Percentiles rank a stretch among this genome's conserved stretches.
phyloP scores from a whole-genome alignment of 2,888 invertebrate genomes.

The Ichneumoninae sp. region DNA sequence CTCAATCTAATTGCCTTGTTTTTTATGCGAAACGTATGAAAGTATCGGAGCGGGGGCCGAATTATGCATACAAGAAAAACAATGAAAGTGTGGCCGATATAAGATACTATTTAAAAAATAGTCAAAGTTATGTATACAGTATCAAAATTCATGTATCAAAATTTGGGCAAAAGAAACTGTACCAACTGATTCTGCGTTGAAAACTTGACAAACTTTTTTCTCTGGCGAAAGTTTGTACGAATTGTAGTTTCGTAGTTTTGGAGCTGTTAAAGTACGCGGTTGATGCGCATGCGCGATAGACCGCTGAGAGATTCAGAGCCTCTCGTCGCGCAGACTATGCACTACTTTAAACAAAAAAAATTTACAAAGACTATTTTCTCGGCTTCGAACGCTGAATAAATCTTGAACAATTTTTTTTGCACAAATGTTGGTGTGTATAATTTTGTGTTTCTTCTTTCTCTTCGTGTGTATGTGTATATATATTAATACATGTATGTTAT shows the following conservation, averaged over 20 bases:
- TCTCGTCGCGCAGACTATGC: neutral
- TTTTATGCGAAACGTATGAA: conserved; percentile 83
- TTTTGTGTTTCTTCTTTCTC: conserved; percentile 2
- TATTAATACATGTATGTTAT: conserved; percentile 25
- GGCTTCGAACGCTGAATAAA: conserved; percentile 8
- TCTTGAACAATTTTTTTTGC: conserved; percentile 15
- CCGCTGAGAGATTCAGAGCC: neutral
- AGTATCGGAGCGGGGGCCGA: conserved; percentile 75
- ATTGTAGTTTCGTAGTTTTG: conserved; percentile 3
- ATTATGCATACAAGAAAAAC: conserved; percentile 77
- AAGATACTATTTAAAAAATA: conserved; percentile 24
- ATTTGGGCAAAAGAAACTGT: conserved; percentile 13
- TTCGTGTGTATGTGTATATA: conserved; percentile 35
- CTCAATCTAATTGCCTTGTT: conserved; percentile 84
- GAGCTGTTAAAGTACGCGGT: neutral
- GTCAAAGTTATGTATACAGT: conserved; percentile 23
- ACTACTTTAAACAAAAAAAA: neutral
- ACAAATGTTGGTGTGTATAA: neutral
- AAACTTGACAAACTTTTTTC: conserved; percentile 1
- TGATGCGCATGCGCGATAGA: conserved; percentile 6
- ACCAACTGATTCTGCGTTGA: neutral
- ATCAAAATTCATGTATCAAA: conserved; percentile 11
- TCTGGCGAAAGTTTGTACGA: conserved; percentile 10
- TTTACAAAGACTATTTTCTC: conserved; percentile 7
- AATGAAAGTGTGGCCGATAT: conserved; percentile 29